Evolutionary conservation across 1,140 invertebrate species (phyloP), one percentile per base, ranked within the genome.

Genomic region (Neelides sp.): DNA sequence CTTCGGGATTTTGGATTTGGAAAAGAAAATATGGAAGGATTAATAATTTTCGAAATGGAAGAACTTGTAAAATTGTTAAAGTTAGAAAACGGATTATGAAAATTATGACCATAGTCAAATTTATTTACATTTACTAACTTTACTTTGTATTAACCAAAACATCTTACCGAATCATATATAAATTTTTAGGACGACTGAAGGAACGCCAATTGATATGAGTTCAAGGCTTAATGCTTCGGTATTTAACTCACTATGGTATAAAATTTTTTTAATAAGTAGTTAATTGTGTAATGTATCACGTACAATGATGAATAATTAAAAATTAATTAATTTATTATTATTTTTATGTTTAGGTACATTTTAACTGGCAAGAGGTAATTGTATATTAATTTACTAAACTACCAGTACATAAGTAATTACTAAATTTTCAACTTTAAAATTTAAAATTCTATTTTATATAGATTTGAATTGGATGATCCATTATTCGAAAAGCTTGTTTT

Each of bases 211-310:
- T 7, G 17, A 48, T 4, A 32, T 54, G 27, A 39, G 26, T 4
- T 32, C 28, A 2, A 32, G 34, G 8, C 50, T 57, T 15, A 57
- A 57, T 46, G 44, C 44, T 15, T 48, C 55, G n/a, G 50, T 57
- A 19, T 34, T 57, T 4, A 57, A 57, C 42, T 49, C 46, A 1
- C 30, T 57, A 12, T 57, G 55, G 55, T n/a, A n/a, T n/a, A n/a
- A n/a, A n/a, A n/a, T n/a, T n/a, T n/a, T n/a, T n/a, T n/a, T n/a
- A n/a, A n/a, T n/a, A n/a, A n/a, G n/a, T n/a, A n/a, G n/a, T n/a
- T n/a, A n/a, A n/a, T n/a, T n/a, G n/a, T n/a, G n/a, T n/a, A n/a
- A n/a, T n/a, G n/a, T n/a, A n/a, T n/a, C n/a, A n/a, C n/a, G n/a
- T n/a, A n/a, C n/a, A n/a, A n/a, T n/a, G n/a, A n/a, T n/a, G n/a